Evolutionary conservation across 2,113 vertebrate species (phyloP), one percentile per base, ranked within the genome.

Genomic region (Ochotona curzoniae): DNA sequence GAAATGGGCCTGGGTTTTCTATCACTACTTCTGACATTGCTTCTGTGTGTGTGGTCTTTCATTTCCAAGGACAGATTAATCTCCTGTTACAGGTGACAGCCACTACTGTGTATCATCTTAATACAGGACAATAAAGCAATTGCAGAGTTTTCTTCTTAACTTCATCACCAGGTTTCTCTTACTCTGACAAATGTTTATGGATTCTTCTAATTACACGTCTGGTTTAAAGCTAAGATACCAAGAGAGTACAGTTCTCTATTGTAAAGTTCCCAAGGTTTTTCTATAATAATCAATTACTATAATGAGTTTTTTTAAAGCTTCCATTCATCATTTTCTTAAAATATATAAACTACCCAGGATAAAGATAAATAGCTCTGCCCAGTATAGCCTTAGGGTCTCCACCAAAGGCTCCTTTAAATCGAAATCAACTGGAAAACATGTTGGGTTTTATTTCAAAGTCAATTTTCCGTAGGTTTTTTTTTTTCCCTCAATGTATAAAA

Each of bases 261-360:
- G 96, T 97, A 97, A 96, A 93, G 96, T 98, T 98, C 98, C 97
- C 54, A 38, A 97, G 97, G 95, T 97, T 98, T 98, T 97, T 91
- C 96, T 98, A 96, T 97, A 98, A 98, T 98, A 98, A 98, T 98
- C 97, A 98, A 98, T 98, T 98, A 98, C 96, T 92, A 97, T 98
- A 98, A 98, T 98, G 98, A 98, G 97, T 97, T 98, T 98, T 98
- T 98, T 98, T 97, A 97, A 98, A 98, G 95, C 97, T 97, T 97
- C 96, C 96, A 98, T 98, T 98, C 97, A 97, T 98, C 98, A 98
- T 97, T 98, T 98, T 98, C 98, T 98, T 98, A 98, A 98, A 98
- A 98, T 97, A 97, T 97, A 98, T 98, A 98, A 98, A 98, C 98
- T 97, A 98, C 95, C 81, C 73, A 93, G 87, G 97, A 98, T 98